Evolutionary conservation across 2,797 vertebrate species (phyloP).

Genomic region (Distichodus sexfasciatus): DNA sequence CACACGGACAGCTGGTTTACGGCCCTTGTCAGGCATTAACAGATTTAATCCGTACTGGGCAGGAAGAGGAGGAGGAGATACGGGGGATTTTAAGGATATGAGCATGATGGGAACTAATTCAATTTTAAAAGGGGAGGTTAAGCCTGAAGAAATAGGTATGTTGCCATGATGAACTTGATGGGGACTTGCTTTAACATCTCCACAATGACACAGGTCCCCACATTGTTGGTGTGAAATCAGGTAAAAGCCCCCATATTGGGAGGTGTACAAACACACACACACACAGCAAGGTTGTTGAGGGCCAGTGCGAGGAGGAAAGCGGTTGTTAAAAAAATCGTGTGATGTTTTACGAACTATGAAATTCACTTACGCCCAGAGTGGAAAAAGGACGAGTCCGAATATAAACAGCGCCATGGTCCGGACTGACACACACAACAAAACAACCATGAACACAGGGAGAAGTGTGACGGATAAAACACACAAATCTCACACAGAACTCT

Average conservation of each 20-base stretch:
- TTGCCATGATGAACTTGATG: too few species aligned
- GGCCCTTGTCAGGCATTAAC: slow-evolving; percentile 66
- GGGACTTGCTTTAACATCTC: too few species aligned
- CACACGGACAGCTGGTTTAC: slow-evolving; percentile 62
- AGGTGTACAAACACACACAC: slow-evolving; percentile 30
- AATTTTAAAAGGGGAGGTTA: too few species aligned
- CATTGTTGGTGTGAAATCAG: too few species aligned
- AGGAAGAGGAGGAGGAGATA: slow-evolving; percentile 43
- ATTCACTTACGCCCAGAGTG: slow-evolving; percentile 44
- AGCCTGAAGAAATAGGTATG: too few species aligned
- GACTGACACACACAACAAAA: slow-evolving; percentile 57
- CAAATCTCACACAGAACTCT: slow-evolving; percentile 56
- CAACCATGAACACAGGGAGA: slow-evolving; percentile 58
- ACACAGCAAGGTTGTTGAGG: slow-evolving; percentile 24
- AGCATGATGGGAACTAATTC: too few species aligned
- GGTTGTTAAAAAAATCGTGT: slow-evolving; percentile 46
- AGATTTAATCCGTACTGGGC: slow-evolving; percentile 67
- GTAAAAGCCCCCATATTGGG: too few species aligned
- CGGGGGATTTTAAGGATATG: too few species aligned
- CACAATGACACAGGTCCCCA: too few species aligned
- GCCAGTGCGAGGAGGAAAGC: slow-evolving; percentile 40
- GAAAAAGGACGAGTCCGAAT: slow-evolving; percentile 30
- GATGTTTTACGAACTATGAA: slow-evolving; percentile 61
- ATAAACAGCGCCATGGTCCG: slow-evolving; percentile 58
- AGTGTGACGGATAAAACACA: slow-evolving; percentile 58